Evolutionary conservation across 2,888 invertebrate species (phyloP).

Genomic region (Hydraecia micacea): DNA sequence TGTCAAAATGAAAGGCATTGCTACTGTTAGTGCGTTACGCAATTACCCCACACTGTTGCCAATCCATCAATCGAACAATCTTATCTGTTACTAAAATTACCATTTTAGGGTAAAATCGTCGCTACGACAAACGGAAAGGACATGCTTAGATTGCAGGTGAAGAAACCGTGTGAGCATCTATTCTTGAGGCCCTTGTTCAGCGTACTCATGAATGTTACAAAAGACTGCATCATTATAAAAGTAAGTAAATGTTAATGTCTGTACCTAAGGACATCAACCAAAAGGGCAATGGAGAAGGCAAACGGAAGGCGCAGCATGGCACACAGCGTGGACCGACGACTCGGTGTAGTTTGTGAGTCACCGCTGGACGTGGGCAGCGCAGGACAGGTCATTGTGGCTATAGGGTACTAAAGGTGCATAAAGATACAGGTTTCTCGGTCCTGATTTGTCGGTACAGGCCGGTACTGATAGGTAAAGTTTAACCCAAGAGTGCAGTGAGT

Average conservation of each 20-base stretch:
- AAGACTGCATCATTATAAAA: conserved; percentile 72
- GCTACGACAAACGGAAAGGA: conserved; percentile 76
- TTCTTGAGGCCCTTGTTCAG: conserved; percentile 78
- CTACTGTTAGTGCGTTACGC: not conserved
- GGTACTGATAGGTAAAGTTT: not conserved
- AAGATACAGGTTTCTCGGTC: not conserved
- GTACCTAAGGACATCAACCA: not conserved
- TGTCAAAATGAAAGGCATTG: not conserved
- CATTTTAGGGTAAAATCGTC: conserved; percentile 78
- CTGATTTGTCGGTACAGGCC: not conserved
- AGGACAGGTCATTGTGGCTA: no score
- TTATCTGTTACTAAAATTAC: conserved; percentile 15
- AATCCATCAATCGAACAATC: not conserved
- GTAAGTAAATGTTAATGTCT: conserved; percentile 26
- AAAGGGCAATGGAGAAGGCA: not conserved
- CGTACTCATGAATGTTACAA: conserved; percentile 72
- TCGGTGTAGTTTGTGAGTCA: not conserved
- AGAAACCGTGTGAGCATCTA: conserved; percentile 82
- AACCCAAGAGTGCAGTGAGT: not conserved
- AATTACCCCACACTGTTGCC: not conserved
- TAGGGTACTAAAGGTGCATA: not conserved
- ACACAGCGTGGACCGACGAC: not conserved
- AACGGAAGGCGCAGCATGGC: not conserved
- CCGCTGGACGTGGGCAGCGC: not conserved
- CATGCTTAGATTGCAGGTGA: conserved; percentile 79